A percentile compares a stretch with the other conserved stretches of the same genome.
Evolutionary conservation across 2,888 invertebrate species (phyloP).

Genomic region (Ferdinandea cuprea): DNA sequence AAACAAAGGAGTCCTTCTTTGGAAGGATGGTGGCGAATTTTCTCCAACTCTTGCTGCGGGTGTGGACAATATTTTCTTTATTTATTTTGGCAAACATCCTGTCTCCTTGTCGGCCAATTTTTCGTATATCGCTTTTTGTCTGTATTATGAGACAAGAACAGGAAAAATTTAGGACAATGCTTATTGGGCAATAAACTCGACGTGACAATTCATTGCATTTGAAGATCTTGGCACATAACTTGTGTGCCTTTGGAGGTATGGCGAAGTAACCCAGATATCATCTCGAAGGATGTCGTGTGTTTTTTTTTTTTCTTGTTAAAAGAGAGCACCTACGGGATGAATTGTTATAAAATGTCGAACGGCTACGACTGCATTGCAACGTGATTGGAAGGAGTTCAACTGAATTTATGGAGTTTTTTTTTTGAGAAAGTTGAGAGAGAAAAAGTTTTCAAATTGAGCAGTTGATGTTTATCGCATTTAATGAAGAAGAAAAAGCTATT

Average conservation of each 20-base stretch:
- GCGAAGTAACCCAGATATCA: conserved; percentile 44
- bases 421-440: not conserved
- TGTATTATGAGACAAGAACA: conserved; percentile 64
- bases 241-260: conserved; percentile 64
- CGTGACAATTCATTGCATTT: conserved; percentile 71
- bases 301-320: not conserved
- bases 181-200: conserved; percentile 75
- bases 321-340: conserved; percentile 45
- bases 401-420: conserved; percentile 24
- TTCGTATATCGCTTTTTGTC: conserved; percentile 28
- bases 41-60: no score
- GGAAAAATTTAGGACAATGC: conserved; percentile 73
- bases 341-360: conserved; percentile 48
- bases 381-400: conserved; percentile 53
- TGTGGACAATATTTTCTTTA: conserved; percentile 15
- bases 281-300: conserved; percentile 15
- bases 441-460: not conserved
- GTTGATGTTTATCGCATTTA: conserved; percentile 8
- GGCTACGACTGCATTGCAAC: conserved; percentile 57
- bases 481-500: not conserved
- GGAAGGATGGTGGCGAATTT: no score
- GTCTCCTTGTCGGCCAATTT: conserved; percentile 67
- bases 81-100: conserved; percentile 69
- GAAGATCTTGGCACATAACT: conserved; percentile 61
- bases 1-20: conserved; percentile 41